A percentile compares a stretch with the other conserved stretches of the same genome.
phyloP scores from a whole-genome alignment of 1,140 invertebrate species.

The Ceratosolen fusciceps region DNA sequence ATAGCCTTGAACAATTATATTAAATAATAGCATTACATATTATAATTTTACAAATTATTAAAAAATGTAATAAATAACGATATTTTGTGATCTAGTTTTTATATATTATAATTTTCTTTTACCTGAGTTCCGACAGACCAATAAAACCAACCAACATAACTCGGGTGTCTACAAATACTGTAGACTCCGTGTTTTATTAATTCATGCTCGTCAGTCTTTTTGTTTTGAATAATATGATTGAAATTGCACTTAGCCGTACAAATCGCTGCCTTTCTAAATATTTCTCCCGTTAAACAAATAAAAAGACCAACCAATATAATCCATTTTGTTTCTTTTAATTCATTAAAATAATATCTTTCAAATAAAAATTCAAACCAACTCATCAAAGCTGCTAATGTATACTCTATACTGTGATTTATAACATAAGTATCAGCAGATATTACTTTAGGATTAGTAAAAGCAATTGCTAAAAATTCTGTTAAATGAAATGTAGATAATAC shows the following conservation, averaged over 20 bases:
- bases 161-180: conserved; percentile 86
- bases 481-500: conserved; percentile 93
- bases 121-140: conserved; percentile 99
- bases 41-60: conserved; percentile 2
- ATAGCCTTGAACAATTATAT: neutral
- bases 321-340: conserved; percentile 76
- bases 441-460: conserved; percentile 86
- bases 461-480: conserved; percentile 92
- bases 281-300: conserved; percentile 90
- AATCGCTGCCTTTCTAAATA: conserved; percentile 93
- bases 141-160: conserved; percentile 99
- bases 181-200: conserved; percentile 96
- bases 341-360: conserved; percentile 84
- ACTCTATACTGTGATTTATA: conserved; percentile 93
- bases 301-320: conserved; percentile 81
- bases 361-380: conserved; percentile 93
- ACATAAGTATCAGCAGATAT: conserved; percentile 91
- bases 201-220: conserved; percentile 84
- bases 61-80: too few species aligned
- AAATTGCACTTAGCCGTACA: conserved; percentile 95
- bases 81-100: too few species aligned
- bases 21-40: neutral
- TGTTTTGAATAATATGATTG: conserved; percentile 88
- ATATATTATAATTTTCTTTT: conserved; percentile 48
- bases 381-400: conserved; percentile 86